phyloP scores from a whole-genome alignment of 2,113 vertebrate species.

The Tetrao urogallus region DNA sequence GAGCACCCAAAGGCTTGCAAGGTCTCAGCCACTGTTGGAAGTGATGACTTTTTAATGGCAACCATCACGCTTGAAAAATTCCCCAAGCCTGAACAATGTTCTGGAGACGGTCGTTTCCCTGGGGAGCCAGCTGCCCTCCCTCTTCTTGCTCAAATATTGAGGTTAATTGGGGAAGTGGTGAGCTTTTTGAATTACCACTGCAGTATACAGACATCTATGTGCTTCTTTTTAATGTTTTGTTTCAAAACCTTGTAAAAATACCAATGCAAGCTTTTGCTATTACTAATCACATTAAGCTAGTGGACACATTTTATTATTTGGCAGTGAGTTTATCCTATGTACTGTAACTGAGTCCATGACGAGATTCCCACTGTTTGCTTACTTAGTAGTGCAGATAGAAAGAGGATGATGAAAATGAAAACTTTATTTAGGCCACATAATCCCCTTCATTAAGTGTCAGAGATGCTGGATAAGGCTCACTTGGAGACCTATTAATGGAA shows the following conservation, averaged over 20 bases:
- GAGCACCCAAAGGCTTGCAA: not conserved
- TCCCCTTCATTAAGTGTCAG: constrained; percentile 56
- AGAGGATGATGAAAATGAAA: constrained; percentile 45
- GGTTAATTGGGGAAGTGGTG: constrained; percentile 47
- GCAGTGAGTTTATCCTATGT: constrained; percentile 50
- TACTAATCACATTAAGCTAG: constrained; percentile 41
- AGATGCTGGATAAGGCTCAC: constrained; percentile 47
- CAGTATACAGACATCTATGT: not conserved
- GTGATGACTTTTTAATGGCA: constrained; percentile 65
- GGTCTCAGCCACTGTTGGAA: constrained; percentile 46
- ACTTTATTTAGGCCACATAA: constrained; percentile 50
- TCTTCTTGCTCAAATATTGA: constrained; percentile 24
- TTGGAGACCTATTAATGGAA: constrained; percentile 59
- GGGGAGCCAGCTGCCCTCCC: constrained; percentile 30
- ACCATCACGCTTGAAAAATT: not conserved
- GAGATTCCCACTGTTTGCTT: constrained; percentile 54
- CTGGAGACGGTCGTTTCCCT: constrained; percentile 21
- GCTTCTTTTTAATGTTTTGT: constrained; percentile 12
- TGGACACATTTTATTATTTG: constrained; percentile 39
- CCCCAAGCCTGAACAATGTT: constrained; percentile 20
- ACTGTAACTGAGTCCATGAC: constrained; percentile 36
- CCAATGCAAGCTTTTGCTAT: not conserved
- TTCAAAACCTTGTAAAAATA: constrained; percentile 60
- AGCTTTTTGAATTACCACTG: not conserved
- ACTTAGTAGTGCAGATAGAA: constrained; percentile 3